Conservation (phyloP, 2,888 invertebrate genomes). For the Platerodrilus igneus region DNA sequence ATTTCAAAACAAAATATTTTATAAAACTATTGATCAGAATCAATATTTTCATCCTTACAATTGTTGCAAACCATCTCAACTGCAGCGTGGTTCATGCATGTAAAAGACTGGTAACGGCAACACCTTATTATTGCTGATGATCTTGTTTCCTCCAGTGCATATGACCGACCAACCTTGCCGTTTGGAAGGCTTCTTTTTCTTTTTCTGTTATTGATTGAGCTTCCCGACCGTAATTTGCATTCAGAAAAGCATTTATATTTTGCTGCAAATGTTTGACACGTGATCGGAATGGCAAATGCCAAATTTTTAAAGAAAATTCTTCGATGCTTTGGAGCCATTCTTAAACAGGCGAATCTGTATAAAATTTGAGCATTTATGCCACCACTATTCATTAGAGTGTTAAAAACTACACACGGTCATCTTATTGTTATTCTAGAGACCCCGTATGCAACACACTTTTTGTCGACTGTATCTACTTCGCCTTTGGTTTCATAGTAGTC, state of each 20-base stretch:
- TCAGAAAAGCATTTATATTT: constrained; percentile 24
- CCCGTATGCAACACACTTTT: constrained; percentile 7
- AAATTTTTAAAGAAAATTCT: constrained; percentile 27
- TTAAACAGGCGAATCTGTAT: constrained; percentile 11
- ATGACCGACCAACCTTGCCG: constrained; percentile 16
- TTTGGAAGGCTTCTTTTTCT: constrained; percentile 15
- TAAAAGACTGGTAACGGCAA: constrained; percentile 15
- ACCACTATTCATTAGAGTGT: constrained; percentile 5
- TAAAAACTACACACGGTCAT: constrained; percentile 1
- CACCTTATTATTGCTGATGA: constrained; percentile 20
- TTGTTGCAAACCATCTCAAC: constrained; percentile 21
- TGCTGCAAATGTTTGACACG: constrained; percentile 19
- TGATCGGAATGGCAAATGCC: constrained; percentile 23
- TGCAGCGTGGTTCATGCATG: constrained; percentile 21
- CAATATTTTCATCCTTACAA: constrained; percentile 14
- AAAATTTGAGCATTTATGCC: constrained; percentile 11
- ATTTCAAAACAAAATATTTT: too few relatives aligned
- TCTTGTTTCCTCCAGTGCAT: constrained; percentile 18
- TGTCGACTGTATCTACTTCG: constrained; percentile 11
- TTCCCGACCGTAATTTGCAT: constrained; percentile 17
- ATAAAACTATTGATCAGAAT: constrained; percentile 7
- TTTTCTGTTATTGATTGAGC: constrained; percentile 13
- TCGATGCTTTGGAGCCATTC: constrained; percentile 12
- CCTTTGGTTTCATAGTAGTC: constrained; percentile 14
- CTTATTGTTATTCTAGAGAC: constrained; percentile 6